phyloP scores from a whole-genome alignment of 2,113 vertebrate species.

The Periophthalmodon schlosseri region DNA sequence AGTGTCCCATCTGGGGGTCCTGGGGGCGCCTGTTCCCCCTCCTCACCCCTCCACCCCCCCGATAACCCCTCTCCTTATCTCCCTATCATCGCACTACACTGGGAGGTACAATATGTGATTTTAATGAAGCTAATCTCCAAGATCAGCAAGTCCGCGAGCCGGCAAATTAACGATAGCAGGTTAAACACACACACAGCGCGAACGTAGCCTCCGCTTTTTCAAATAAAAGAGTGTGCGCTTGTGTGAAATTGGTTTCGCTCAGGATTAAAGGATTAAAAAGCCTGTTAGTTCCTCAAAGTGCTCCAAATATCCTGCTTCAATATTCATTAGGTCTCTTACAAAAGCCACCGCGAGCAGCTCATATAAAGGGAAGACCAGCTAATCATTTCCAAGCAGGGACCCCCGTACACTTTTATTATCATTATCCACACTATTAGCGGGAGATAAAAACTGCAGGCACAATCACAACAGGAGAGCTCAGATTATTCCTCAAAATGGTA shows the following conservation, averaged over 20 bases:
- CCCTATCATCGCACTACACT: slow-evolving; percentile 21
- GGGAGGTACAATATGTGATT: slow-evolving; percentile 76
- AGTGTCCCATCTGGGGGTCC: slow-evolving; percentile 18
- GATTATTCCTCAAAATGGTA: slow-evolving; percentile 54
- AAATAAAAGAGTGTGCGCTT: slow-evolving; percentile 41
- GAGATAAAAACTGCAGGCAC: slow-evolving; percentile 70
- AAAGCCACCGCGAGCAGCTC: slow-evolving; percentile 78
- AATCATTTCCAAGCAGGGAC: slow-evolving; percentile 75
- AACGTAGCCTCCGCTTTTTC: slow-evolving; percentile 47
- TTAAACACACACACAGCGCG: slow-evolving; percentile 81
- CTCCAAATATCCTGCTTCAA: slow-evolving; percentile 86
- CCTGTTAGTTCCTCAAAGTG: slow-evolving; percentile 93
- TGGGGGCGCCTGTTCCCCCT: slow-evolving; percentile 16
- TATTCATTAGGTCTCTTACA: slow-evolving; percentile 92
- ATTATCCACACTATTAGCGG: slow-evolving; percentile 75
- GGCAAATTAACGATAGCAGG: slow-evolving; percentile 94
- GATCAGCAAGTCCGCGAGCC: slow-evolving; percentile 86
- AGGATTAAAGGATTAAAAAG: slow-evolving; percentile 96
- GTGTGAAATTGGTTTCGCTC: slow-evolving; percentile 90
- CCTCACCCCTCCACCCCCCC: slow-evolving; percentile 21
- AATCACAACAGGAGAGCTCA: slow-evolving; percentile 53
- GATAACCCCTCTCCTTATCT: slow-evolving; percentile 62
- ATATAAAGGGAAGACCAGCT: slow-evolving; percentile 72
- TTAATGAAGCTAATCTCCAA: slow-evolving; percentile 92
- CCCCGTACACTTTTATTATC: slow-evolving; percentile 64